Base-by-base conservation (phyloP, 2,888 invertebrate species). In the Coenonympha arcania region DNA sequence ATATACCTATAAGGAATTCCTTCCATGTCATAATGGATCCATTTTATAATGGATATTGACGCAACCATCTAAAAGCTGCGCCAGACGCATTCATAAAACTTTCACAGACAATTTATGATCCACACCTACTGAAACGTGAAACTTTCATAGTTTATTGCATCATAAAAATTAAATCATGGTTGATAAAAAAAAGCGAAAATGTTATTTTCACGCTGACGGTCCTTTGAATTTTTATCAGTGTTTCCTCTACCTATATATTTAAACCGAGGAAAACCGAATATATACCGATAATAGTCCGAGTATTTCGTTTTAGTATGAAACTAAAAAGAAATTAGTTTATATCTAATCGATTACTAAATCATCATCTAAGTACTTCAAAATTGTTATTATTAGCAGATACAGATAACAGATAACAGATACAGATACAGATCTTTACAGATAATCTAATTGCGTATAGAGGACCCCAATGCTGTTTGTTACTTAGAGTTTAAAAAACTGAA, bases 91-190 rank as follows among this genome's bases (percentile, higher is more conserved):
- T 24, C 24, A 39, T 39, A 39, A 39, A 39, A 39, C 36, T 39
- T 39, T 22, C 39, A 39, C 9, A 39, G 37, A 22, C 22, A 39
- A 39, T 39, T 39, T 39, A 39, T 24, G 39, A 24, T 24, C 39
- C 24, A n/a, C 39, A 39, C 39, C 39, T 24, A 39, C 15, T 2
- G 22, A 13, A 22, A 24, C 22, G 22, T 15, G 22, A 39, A 19
- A 39, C 39, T 22, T 2, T 15, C 15, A 24, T 39, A 39, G 24
- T 39, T 39, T 39, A 39, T 39, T 9, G 24, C 15, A 39, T 39
- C 22, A 24, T 39, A 39, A 39, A 39, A 39, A 39, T 39, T 39
- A 39, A 39, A 22, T 39, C 39, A 39, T 39, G 24, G 24, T 15
- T 8, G 19, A 19, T 19, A 11, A 20, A 19, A 39, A 39, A 11